Base-by-base conservation (phyloP, 2,797 vertebrate species). In the Tympanoctomys barrerae region DNA sequence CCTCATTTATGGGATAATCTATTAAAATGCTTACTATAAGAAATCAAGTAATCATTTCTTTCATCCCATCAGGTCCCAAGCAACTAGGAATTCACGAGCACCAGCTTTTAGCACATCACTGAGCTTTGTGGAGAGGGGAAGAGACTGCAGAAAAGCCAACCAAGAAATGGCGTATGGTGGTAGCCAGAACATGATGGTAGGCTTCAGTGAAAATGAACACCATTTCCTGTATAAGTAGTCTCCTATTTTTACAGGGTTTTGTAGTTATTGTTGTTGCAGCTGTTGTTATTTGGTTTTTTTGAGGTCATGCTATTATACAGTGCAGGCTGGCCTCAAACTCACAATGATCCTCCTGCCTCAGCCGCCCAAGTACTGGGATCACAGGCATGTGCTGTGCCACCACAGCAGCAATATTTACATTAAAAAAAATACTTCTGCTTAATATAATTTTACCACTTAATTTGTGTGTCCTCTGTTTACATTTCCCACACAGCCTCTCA, bases 41-140 rank as follows among this genome's bases (percentile, higher is more conserved):
- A 52, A 92, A n/a, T 61, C 19, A 61, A 61, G 21, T 24, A 19
- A 61, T 26, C 3, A 0, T 26, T 96, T 68, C 36, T 97, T 31
- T 97, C 39, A 26, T 96, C 68, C 59, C n/a, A 19, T 94, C 80
- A 95, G 97, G 80, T 62, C 92, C 28, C 94, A 62, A 24, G 71
- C 73, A 52, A 42, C 96, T 88, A 97, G 77, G 64, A 68, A 71
- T 94, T 92, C 93, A 82, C 93, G 97, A 86, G 91, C 93, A 92
- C 95, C 97, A 94, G 62, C 91, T 5, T 95, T 97, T 28, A 64
- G 61, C 26, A 28, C 7, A 61, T 97, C 90, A 89, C 97, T 97
- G 52, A 97, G 98, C 21, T 95, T 97, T 61, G 98, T 98, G 59
- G 98, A 98, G 79, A 75, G 1, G 1, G 97, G 95, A 68, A 97